These are phyloP conservation scores for Hafferia zeledoni DNA, from an alignment of 2,797 vertebrate species.

Conservation along the genomic window DNA sequence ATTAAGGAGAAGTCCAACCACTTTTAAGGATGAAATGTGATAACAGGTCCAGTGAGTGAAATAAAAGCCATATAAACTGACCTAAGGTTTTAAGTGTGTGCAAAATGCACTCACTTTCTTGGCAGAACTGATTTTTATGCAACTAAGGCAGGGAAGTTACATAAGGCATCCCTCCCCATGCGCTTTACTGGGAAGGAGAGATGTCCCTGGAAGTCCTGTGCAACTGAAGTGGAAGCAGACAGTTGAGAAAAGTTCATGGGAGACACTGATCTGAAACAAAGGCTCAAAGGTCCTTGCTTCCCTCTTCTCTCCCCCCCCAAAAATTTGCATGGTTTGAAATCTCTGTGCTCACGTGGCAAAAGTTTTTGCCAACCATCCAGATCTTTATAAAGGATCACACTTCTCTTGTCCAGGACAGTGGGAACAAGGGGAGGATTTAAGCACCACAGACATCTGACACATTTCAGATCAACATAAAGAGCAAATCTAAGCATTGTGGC, in stretches of 20 bases:
- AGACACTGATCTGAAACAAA: not conserved
- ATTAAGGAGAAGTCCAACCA: not conserved
- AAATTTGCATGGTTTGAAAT: not conserved
- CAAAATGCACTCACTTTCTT: not conserved
- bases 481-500: not conserved
- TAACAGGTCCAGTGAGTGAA: not conserved
- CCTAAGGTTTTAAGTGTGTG: not conserved
- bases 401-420: not conserved
- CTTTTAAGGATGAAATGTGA: slow-evolving; percentile 7
- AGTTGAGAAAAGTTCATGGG: not conserved
- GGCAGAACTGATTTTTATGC: slow-evolving; percentile 3
- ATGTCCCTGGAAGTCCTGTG: not conserved
- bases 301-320: not conserved
- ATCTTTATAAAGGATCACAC: not conserved
- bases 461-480: not conserved
- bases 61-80: not conserved
- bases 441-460: not conserved
- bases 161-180: not conserved
- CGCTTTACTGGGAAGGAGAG: slow-evolving; percentile 25
- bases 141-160: not conserved
- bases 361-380: not conserved
- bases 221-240: not conserved
- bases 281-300: not conserved
- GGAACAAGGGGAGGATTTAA: not conserved
- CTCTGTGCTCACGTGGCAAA: not conserved